A percentile compares a stretch with the other conserved stretches of the same genome.
These are phyloP conservation scores for Amphipyra tragopoginis DNA, from an alignment of 2,888 invertebrate species.

Conservation along the genomic window DNA sequence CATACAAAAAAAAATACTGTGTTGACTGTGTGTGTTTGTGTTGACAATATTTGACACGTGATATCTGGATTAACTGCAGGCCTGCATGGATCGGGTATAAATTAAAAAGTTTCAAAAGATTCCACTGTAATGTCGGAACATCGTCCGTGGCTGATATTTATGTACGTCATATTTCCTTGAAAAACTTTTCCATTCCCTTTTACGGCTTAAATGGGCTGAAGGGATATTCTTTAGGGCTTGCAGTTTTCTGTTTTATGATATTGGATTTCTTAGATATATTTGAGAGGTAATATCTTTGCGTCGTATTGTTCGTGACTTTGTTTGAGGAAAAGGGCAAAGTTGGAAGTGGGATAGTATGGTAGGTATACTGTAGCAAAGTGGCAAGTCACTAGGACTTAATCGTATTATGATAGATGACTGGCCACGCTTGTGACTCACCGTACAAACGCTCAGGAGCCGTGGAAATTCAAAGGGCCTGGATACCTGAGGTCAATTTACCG, in stretches of 20 bases:
- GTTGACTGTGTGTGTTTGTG: conserved; percentile 33
- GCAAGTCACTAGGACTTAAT: conserved; percentile 65
- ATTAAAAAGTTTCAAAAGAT: conserved; percentile 72
- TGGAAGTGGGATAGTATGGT: conserved; percentile 25
- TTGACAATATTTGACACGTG: conserved; percentile 29
- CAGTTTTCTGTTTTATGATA: conserved; percentile 79
- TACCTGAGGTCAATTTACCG: conserved; percentile 34
- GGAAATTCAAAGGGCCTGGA: conserved; percentile 37
- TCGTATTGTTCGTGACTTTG: conserved; percentile 38
- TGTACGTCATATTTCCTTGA: conserved; percentile 81
- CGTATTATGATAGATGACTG: conserved; percentile 72
- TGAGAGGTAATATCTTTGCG: conserved; percentile 42
- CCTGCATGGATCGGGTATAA: conserved; percentile 62
- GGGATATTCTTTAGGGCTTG: conserved; percentile 74
- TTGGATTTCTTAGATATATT: conserved; percentile 64
- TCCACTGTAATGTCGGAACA: conserved; percentile 73
- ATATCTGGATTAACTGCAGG: conserved; percentile 50
- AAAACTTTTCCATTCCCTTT: conserved; percentile 78
- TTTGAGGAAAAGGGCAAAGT: conserved; percentile 43
- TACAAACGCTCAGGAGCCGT: conserved; percentile 51
- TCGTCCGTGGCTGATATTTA: conserved; percentile 81
- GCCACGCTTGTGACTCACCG: conserved; percentile 70
- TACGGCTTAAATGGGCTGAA: conserved; percentile 77
- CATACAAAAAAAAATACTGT: conserved; percentile 28
- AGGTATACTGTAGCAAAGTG: conserved; percentile 36